Evolutionary conservation across 2,797 vertebrate species (phyloP).

Genomic region (Liasis olivaceus): DNA sequence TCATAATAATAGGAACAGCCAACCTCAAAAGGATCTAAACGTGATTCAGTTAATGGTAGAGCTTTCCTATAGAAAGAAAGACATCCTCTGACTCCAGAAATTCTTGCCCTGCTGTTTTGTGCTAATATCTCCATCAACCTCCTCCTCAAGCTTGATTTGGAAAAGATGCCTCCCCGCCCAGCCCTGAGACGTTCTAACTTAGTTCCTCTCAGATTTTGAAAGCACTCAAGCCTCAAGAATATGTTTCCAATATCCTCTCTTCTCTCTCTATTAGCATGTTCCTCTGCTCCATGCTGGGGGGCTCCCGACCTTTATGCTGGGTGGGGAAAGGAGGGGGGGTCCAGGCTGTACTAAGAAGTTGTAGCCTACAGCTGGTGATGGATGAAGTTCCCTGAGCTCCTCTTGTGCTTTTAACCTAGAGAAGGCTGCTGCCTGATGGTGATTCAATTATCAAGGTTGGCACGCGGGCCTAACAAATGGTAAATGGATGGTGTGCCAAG

Average conservation of each 20-base stretch:
- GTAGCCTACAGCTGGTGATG: conserved; percentile 64
- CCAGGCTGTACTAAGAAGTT: conserved; percentile 70
- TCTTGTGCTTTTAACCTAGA: conserved; percentile 79
- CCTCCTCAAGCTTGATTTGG: conserved; percentile 60
- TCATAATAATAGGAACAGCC: background rate
- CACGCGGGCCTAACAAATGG: conserved; percentile 74
- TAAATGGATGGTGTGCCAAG: conserved; percentile 67
- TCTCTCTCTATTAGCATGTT: conserved; percentile 87
- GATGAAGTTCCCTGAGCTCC: conserved; percentile 52
- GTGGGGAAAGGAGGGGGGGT: conserved; percentile 65
- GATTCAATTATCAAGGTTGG: conserved; percentile 76
- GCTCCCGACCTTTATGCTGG: conserved; percentile 86
- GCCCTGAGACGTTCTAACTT: conserved; percentile 74
- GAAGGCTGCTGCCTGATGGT: conserved; percentile 64
- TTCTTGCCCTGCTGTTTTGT: conserved; percentile 2
- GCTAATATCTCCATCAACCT: conserved; percentile 71
- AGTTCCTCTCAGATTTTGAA: conserved; percentile 82
- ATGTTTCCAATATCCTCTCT: conserved; percentile 94
- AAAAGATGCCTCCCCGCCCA: conserved; percentile 1
- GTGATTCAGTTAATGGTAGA: background rate
- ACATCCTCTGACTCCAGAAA: too few relatives aligned
- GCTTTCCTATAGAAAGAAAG: too few relatives aligned
- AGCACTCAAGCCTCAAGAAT: conserved; percentile 83
- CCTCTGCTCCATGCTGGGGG: conserved; percentile 80
- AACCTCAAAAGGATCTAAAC: background rate